Conservation (phyloP, 1,140 invertebrate genomes). For the Gryon sp. region DNA sequence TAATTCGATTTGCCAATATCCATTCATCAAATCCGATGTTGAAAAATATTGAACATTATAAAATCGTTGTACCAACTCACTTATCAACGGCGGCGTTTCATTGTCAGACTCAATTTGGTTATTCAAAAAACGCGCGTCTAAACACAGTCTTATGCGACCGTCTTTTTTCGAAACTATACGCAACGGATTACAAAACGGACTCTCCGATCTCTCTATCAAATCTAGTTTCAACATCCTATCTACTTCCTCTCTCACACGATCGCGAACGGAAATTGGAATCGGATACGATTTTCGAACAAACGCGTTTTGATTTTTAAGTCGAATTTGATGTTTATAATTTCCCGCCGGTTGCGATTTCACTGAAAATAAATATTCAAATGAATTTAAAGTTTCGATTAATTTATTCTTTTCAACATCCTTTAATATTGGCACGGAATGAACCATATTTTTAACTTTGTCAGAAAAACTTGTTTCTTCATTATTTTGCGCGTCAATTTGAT, state of each 20-base stretch:
- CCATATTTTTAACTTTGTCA: background rate
- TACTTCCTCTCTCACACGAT: background rate
- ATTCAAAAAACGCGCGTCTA: slow-evolving; percentile 58
- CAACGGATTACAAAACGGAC: background rate
- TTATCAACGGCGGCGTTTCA: slow-evolving; percentile 27
- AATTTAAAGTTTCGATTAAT: background rate
- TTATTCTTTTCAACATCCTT: background rate
- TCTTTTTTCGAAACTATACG: slow-evolving; percentile 32
- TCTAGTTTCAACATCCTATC: slow-evolving; percentile 1
- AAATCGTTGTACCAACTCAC: slow-evolving; percentile 24
- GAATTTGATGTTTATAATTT: slow-evolving; percentile 7
- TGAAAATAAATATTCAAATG: slow-evolving; percentile 7
- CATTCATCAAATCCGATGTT: slow-evolving; percentile 14
- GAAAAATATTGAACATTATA: slow-evolving; percentile 16
- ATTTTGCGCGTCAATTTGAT: background rate
- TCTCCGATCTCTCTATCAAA: background rate
- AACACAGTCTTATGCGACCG: slow-evolving; percentile 38
- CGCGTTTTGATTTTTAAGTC: background rate
- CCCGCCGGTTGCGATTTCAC: background rate
- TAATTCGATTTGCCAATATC: slow-evolving; percentile 38
- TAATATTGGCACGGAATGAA: background rate
- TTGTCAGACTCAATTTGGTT: slow-evolving; percentile 49
- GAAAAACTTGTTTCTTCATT: background rate
- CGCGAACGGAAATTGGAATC: background rate
- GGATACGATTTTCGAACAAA: slow-evolving; percentile 3